Evolutionary conservation across 2,888 invertebrate species (phyloP), one percentile per base, ranked within the genome.

Genomic region (Trileptium ribeirensis): DNA sequence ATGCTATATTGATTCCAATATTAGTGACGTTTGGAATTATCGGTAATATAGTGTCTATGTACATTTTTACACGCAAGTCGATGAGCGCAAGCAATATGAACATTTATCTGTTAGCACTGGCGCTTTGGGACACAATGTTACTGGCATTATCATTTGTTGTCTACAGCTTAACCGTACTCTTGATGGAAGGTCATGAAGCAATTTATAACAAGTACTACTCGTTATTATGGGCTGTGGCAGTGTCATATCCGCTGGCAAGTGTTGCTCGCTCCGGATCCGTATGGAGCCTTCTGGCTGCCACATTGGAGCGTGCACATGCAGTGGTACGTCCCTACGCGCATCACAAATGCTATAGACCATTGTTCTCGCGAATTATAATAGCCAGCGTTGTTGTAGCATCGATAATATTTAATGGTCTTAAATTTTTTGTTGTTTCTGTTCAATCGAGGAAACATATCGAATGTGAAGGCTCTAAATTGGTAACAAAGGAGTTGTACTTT

Each of bases 241-340:
- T n/a, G 8, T 36, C 39, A 34, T 75, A 38, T n/a, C 77, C 77
- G 36, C 8, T 75, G n/a, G 39, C 34, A 38, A 37, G 33, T 15
- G 37, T 75, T 33, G 77, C 77, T 38, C 34, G 77, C 15, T 24
- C 77, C 24, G 77, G 77, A n/a, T 75, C 77, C 8, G 77, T 75
- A 33, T 75, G 77, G 77, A 75, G 38, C 36, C n/a, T 75, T n/a
- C 38, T 75, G 3, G 77, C 39, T 8, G 39, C 77, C 3, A 39
- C 77, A 15, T 34, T n/a, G 15, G 77, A 75, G 36, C 77, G 77
- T 15, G 24, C n/a, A n/a, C 34, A 39, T 15, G 77, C 77, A 19
- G 36, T 75, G 8, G n/a, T n/a, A 8, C 36, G n/a, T n/a, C 77
- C 77, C 24, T 75, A 38, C 36, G 2, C 24, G n/a, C 77, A 38